Evolutionary conservation across 2,888 invertebrate species (phyloP).

Genomic region (Conistra vaccinii): DNA sequence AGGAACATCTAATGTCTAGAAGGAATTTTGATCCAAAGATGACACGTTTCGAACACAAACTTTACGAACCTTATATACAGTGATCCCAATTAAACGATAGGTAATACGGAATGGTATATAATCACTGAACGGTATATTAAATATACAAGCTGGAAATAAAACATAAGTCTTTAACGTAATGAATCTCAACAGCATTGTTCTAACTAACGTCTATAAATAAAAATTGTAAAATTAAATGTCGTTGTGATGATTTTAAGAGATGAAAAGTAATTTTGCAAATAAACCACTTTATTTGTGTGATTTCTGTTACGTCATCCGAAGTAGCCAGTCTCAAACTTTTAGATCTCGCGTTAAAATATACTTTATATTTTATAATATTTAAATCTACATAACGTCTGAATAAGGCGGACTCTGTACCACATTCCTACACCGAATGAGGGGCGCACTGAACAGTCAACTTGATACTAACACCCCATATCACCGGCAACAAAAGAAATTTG

Average conservation of each 20-base stretch:
- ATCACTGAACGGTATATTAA: slow-evolving; percentile 76
- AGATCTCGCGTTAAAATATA: slow-evolving; percentile 60
- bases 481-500: slow-evolving; percentile 23
- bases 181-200: slow-evolving; percentile 79
- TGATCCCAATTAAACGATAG: slow-evolving; percentile 72
- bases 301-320: slow-evolving; percentile 64
- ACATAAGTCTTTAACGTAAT: slow-evolving; percentile 68
- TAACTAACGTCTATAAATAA: slow-evolving; percentile 71
- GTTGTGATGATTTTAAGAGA: slow-evolving; percentile 61
- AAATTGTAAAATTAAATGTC: slow-evolving; percentile 64
- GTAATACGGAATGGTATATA: slow-evolving; percentile 79
- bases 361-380: slow-evolving; percentile 59
- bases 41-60: slow-evolving; percentile 70
- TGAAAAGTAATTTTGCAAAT: slow-evolving; percentile 47
- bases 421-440: slow-evolving; percentile 46
- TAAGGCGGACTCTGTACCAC: slow-evolving; percentile 67
- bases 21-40: slow-evolving; percentile 71
- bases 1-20: slow-evolving; percentile 78
- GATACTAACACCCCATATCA: slow-evolving; percentile 20
- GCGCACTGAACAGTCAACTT: slow-evolving; percentile 32
- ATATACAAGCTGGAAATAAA: slow-evolving; percentile 66
- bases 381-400: slow-evolving; percentile 66
- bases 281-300: slow-evolving; percentile 58
- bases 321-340: slow-evolving; percentile 64
- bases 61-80: slow-evolving; percentile 70